Evolutionary conservation across 2,113 vertebrate genomes (phyloP).

Genomic region (Irena cyanogastra): DNA sequence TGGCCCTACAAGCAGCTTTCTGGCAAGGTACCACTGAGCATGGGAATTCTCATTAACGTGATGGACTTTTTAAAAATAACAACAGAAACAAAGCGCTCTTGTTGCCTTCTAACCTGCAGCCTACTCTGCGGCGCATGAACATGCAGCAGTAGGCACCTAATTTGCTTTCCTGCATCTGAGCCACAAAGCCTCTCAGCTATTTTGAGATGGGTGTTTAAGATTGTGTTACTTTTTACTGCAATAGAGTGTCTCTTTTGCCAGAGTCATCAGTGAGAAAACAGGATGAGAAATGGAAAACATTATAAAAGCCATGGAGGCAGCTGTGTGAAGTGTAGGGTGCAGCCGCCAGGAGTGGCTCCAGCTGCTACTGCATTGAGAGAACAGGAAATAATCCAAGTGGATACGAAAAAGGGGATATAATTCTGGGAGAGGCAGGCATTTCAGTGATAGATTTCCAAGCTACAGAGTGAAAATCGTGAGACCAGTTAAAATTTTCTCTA

Average conservation of each 20-base stretch:
- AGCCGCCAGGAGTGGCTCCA: slow-evolving; percentile 39
- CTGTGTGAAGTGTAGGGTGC: slow-evolving; percentile 36
- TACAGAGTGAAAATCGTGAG: not conserved
- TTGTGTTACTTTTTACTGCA: slow-evolving; percentile 25
- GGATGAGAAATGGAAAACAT: slow-evolving; percentile 54
- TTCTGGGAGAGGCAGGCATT: not conserved
- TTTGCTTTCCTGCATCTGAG: not conserved
- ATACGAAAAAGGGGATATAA: not conserved
- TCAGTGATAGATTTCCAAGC: not conserved
- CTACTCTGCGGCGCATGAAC: not conserved
- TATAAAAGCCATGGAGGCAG: slow-evolving; percentile 40
- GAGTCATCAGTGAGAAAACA: slow-evolving; percentile 37
- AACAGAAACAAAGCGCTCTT: not conserved
- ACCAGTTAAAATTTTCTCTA: not conserved
- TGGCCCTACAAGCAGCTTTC: not conserved
- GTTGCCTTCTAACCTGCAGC: not conserved
- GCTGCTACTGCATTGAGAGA: slow-evolving; percentile 49
- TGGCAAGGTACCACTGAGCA: not conserved
- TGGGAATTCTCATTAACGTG: not conserved
- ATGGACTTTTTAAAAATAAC: not conserved
- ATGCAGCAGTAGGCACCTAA: not conserved
- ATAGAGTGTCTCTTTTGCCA: slow-evolving; percentile 20
- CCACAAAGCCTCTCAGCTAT: not conserved
- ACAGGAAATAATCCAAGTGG: slow-evolving; percentile 34
- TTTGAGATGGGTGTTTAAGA: not conserved